phyloP scores from a whole-genome alignment of 2,113 vertebrate genomes.

The Irena cyanogastra region DNA sequence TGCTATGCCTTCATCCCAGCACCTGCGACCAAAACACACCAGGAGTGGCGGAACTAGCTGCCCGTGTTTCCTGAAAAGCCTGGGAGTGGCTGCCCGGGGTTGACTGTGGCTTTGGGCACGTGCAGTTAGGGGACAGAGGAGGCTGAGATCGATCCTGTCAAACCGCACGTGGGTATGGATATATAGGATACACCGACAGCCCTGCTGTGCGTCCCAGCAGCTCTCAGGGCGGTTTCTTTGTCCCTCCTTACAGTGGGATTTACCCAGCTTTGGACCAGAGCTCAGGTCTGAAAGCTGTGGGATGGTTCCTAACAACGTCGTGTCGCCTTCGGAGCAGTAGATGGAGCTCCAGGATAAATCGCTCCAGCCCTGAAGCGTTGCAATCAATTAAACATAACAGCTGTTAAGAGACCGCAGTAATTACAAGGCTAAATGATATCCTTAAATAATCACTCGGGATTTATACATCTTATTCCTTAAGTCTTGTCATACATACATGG shows the following conservation, averaged over 20 bases:
- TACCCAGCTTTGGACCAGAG: not conserved
- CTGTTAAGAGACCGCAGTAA: not conserved
- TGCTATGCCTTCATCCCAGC: not conserved
- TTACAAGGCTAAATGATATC: conserved; percentile 28
- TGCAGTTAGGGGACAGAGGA: not conserved
- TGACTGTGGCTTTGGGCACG: rapidly evolving
- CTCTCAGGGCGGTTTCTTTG: not conserved
- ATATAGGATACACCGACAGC: not conserved
- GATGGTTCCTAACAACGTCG: not conserved
- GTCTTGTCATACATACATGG: not conserved
- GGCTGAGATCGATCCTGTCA: not conserved
- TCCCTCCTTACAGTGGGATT: not conserved
- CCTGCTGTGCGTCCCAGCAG: not conserved
- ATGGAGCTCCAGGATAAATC: conserved; percentile 59
- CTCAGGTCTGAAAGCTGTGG: not conserved
- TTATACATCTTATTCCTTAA: conserved; percentile 27
- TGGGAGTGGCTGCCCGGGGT: not conserved
- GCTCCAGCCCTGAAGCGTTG: not conserved
- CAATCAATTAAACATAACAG: not conserved
- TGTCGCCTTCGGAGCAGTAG: conserved; percentile 6
- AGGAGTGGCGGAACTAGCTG: no score
- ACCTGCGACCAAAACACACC: not conserved
- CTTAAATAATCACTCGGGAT: conserved; percentile 41
- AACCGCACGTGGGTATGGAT: not conserved
- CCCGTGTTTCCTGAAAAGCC: not conserved